These are phyloP conservation scores for Proctacanthus coquilletti DNA, from an alignment of 1,140 invertebrate genomes.

Conservation along the genomic window DNA sequence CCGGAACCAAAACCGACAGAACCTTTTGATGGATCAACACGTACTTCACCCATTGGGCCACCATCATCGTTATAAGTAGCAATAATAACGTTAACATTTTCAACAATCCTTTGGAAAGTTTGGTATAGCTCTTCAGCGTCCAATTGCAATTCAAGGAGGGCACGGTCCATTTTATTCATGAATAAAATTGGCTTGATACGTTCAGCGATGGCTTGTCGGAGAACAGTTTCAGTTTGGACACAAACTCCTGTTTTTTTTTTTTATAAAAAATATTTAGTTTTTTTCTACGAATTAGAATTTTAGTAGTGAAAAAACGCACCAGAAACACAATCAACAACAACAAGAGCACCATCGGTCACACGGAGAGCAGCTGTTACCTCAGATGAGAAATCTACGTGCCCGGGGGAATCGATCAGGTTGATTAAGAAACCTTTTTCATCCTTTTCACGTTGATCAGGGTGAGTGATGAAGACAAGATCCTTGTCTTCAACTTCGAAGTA, in stretches of 20 bases:
- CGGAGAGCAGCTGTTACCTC: conserved; percentile 97
- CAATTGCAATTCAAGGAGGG: conserved; percentile 85
- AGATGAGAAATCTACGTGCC: conserved; percentile 98
- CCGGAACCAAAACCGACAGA: conserved; percentile 99
- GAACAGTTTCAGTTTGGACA: conserved; percentile 97
- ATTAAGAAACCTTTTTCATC: conserved; percentile 92
- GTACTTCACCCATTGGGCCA: conserved; percentile 97
- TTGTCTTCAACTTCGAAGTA: conserved; percentile 91
- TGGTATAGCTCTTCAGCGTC: conserved; percentile 96
- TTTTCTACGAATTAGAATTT: conserved; percentile 2
- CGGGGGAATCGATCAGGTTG: conserved; percentile 97
- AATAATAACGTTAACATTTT: conserved; percentile 99
- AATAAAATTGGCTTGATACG: conserved; percentile 98
- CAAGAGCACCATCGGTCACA: conserved; percentile 97
- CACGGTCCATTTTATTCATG: conserved; percentile 99
- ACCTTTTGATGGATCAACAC: conserved; percentile 92
- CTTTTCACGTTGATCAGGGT: conserved; percentile 76
- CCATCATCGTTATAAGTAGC: conserved; percentile 96
- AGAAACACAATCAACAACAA: conserved; percentile 99
- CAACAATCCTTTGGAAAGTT: conserved; percentile 98
- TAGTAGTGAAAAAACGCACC: conserved; percentile 41
- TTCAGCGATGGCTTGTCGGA: conserved; percentile 97
- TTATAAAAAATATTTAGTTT: too few relatives aligned
- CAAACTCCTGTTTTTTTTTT: conserved; percentile 98
- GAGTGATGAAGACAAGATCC: conserved; percentile 81